Evolutionary conservation across 2,888 invertebrate species (phyloP).

Genomic region (Aquatica leii): DNA sequence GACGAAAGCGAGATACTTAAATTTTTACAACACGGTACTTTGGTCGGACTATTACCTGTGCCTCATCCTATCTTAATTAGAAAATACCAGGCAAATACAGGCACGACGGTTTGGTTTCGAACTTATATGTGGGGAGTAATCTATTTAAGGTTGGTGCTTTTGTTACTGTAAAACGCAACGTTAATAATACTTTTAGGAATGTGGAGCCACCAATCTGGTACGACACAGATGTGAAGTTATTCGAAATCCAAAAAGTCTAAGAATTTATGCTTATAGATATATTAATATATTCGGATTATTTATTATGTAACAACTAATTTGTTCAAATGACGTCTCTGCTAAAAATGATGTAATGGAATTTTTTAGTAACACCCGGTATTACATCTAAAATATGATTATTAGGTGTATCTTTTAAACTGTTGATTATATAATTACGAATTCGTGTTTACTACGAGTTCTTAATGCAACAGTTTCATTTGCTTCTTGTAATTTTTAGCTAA

Average conservation of each 20-base stretch:
- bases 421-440: no score
- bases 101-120: slow-evolving; percentile 99
- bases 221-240: slow-evolving; percentile 98
- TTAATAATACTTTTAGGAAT: slow-evolving; percentile 74
- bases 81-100: slow-evolving; percentile 98
- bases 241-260: slow-evolving; percentile 97
- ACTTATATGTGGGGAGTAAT: slow-evolving; percentile 99
- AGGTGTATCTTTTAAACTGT: no score
- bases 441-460: no score
- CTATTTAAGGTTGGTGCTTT: slow-evolving; percentile 82
- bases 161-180: slow-evolving; percentile 5
- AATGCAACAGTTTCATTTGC: no score
- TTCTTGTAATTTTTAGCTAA: no score
- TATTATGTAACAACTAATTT: not conserved
- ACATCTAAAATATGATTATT: no score
- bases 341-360: no score
- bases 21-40: slow-evolving; percentile 97
- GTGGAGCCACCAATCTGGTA: slow-evolving; percentile 99
- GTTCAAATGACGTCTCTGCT: no score
- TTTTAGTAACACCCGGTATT: no score
- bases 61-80: slow-evolving; percentile 99
- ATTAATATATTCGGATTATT: not conserved
- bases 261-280: not conserved
- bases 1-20: slow-evolving; percentile 99
- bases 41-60: slow-evolving; percentile 96